These are phyloP conservation scores for Pollenia angustigena DNA, from an alignment of 2,888 invertebrate genomes.

Conservation along the genomic window DNA sequence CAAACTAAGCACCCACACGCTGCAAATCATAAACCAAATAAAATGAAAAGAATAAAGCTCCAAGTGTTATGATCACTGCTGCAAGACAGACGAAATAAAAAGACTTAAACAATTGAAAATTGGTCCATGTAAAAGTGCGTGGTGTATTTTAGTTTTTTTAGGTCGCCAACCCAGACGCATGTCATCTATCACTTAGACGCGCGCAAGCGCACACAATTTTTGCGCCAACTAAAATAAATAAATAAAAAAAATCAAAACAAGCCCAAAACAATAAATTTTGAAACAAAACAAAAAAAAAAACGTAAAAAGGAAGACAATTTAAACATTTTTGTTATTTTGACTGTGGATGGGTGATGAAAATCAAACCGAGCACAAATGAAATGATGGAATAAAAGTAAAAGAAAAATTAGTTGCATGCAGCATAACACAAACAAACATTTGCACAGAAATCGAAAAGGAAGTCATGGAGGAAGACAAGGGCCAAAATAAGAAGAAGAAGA, in stretches of 20 bases:
- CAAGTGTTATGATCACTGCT: constrained; percentile 34
- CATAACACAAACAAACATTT: not conserved
- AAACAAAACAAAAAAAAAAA: constrained; percentile 12
- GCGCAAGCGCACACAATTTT: constrained; percentile 50
- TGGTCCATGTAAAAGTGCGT: constrained; percentile 70
- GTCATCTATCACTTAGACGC: constrained; percentile 74
- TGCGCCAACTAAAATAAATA: constrained; percentile 35
- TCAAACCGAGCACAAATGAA: constrained; percentile 43
- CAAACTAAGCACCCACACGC: constrained; percentile 47
- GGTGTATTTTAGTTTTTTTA: constrained; percentile 64
- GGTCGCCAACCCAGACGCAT: constrained; percentile 73
- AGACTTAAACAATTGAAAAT: constrained; percentile 64
- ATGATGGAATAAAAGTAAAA: constrained; percentile 22
- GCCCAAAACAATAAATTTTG: constrained; percentile 62
- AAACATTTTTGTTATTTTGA: constrained; percentile 44
- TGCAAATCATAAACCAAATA: constrained; percentile 7
- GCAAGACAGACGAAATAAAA: constrained; percentile 13
- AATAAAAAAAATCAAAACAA: constrained; percentile 45
- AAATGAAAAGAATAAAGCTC: constrained; percentile 26
- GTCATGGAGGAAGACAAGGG: not conserved
- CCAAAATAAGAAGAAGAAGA: not conserved
- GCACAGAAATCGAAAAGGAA: not conserved
- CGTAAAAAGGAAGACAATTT: constrained; percentile 49
- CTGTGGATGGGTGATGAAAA: constrained; percentile 59
- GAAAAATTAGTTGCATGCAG: constrained; percentile 52